Base-by-base conservation (phyloP, 2,888 invertebrate species). In the Morpho deidamia region DNA sequence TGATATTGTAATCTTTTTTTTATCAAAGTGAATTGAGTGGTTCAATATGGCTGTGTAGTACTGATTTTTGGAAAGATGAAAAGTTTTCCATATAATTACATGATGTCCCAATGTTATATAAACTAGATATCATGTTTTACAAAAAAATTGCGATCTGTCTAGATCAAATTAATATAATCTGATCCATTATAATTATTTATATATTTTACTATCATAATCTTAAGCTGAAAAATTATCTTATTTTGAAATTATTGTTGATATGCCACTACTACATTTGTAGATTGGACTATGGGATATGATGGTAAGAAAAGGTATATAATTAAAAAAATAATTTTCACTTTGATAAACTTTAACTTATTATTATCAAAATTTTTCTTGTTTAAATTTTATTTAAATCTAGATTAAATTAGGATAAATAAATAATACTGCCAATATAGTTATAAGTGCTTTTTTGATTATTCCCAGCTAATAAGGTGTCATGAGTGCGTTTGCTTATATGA, bases 401-500 rank as follows among this genome's bases (percentile, higher is more conserved):
- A 49, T 11, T 59, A 59, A 49, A 11, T 38, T 59, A 59, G 56
- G 56, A 63, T 72, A 72, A 65, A 67, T 65, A 62, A 56, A 61
- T 56, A 55, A 66, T 74, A 78, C 74, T 76, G 79, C 77, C 79
- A 78, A 78, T 71, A 68, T 77, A 76, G 75, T 67, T 63, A 46
- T 77, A 78, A 75, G 78, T 64, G 76, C 77, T 79, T 74, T 63
- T 71, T 72, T 70, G 69, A 55, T 58, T 62, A 62, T 60, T 61
- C 62, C 60, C 53, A 51, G 60, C 60, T 63, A 63, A 51, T 63
- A 58, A 62, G 60, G 59, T 40, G 68, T 60, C 58, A 56, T 49
- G 62, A 61, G 58, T 60, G 55, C 50, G 49, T 63, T 50, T 63
- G 64, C 62, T 62, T 64, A 53, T 11, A 39, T 11, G 48, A 23